Evolutionary conservation across 2,113 vertebrate genomes (phyloP).

Genomic region (Corynorhinus townsendii): DNA sequence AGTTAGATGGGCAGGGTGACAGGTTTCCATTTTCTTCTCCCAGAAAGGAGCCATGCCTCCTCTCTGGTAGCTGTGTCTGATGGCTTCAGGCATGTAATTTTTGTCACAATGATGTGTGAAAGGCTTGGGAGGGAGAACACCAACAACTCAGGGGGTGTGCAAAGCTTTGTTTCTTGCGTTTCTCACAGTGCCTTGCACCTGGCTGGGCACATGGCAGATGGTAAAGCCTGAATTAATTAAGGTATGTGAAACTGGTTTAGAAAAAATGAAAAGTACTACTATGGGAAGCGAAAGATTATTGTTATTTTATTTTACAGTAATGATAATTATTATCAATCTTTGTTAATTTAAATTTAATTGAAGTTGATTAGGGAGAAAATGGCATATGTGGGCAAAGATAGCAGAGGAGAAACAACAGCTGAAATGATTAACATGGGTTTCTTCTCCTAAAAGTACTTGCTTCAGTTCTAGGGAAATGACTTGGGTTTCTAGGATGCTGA

Average conservation of each 20-base stretch:
- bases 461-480: background rate
- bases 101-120: background rate
- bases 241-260: background rate
- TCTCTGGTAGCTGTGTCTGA: background rate
- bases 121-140: background rate
- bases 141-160: background rate
- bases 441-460: background rate
- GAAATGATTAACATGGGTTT: background rate
- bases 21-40: background rate
- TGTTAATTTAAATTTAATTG: conserved; percentile 22
- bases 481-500: background rate
- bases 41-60: background rate
- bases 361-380: background rate
- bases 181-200: background rate
- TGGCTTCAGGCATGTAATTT: background rate
- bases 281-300: background rate
- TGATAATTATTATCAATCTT: conserved; percentile 31
- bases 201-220: background rate
- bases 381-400: background rate
- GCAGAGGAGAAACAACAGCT: background rate
- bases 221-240: background rate
- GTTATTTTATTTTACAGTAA: background rate
- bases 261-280: background rate
- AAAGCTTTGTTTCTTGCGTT: background rate
- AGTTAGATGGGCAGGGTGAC: background rate